Conservation (phyloP, 2,888 invertebrate species). For the Lapara coniferarum region DNA sequence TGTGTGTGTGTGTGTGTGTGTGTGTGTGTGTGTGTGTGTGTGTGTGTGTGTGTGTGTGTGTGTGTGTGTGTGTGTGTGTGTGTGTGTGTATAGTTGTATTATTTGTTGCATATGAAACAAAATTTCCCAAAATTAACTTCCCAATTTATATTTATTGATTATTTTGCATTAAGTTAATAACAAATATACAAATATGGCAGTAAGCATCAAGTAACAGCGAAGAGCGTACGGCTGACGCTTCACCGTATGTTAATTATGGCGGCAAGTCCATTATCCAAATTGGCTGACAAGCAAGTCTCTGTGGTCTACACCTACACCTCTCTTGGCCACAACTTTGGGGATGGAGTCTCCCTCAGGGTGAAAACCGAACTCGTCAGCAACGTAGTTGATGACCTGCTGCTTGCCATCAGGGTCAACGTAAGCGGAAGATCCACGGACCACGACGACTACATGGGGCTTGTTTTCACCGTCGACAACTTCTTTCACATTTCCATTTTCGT, state of each 20-base stretch:
- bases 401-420: slow-evolving; percentile 84
- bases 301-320: background rate
- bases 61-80: too few relatives aligned
- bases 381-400: slow-evolving; percentile 79
- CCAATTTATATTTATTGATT: background rate
- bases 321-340: slow-evolving; percentile 64
- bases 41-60: too few relatives aligned
- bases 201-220: background rate
- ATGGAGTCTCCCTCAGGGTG: slow-evolving; percentile 85
- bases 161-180: background rate
- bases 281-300: too few relatives aligned
- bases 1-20: too few relatives aligned
- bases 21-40: too few relatives aligned
- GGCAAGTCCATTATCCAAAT: too few relatives aligned
- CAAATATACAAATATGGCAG: background rate
- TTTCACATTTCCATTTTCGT: slow-evolving; percentile 78
- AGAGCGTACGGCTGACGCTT: too few relatives aligned
- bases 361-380: slow-evolving; percentile 86
- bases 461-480: slow-evolving; percentile 80
- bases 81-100: too few relatives aligned
- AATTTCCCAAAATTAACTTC: background rate
- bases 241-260: too few relatives aligned
- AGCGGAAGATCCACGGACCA: slow-evolving; percentile 84
- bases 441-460: slow-evolving; percentile 80
- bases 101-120: background rate